phyloP scores from a whole-genome alignment of 2,797 vertebrate genomes.

The Cyclopterus lumpus region DNA sequence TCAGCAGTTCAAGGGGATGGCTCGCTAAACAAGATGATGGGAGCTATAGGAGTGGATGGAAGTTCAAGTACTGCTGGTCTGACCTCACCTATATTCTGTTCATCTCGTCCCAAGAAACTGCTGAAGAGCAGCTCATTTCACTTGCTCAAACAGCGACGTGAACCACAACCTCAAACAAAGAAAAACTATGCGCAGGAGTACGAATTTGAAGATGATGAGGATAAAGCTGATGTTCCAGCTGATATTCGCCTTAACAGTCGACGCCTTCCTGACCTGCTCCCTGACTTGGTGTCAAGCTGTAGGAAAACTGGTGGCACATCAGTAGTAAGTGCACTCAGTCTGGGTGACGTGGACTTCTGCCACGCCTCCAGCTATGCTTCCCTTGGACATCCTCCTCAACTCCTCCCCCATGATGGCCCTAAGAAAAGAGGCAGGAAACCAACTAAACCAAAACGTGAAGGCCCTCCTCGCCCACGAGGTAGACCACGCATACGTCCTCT shows the following conservation, averaged over 20 bases:
- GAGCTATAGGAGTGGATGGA: slow-evolving; percentile 65
- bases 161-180: slow-evolving; percentile 83
- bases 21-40: slow-evolving; percentile 80
- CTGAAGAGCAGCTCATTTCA: slow-evolving; percentile 93
- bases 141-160: slow-evolving; percentile 89
- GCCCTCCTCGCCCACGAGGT: slow-evolving; percentile 90
- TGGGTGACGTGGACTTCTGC: slow-evolving; percentile 91
- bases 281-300: slow-evolving; percentile 93
- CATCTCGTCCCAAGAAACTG: slow-evolving; percentile 92
- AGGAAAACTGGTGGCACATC: slow-evolving; percentile 78
- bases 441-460: slow-evolving; percentile 92
- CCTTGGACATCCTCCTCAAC: slow-evolving; percentile 77
- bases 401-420: slow-evolving; percentile 81
- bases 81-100: slow-evolving; percentile 90
- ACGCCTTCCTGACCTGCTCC: slow-evolving; percentile 86
- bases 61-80: slow-evolving; percentile 75
- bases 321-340: slow-evolving; percentile 82
- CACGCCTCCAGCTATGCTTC: slow-evolving; percentile 74
- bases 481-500: slow-evolving; percentile 91
- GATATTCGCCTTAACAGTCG: slow-evolving; percentile 93
- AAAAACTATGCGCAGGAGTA: slow-evolving; percentile 94
- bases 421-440: slow-evolving; percentile 93
- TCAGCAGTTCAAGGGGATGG: slow-evolving; percentile 69
- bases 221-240: slow-evolving; percentile 90
- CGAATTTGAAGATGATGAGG: slow-evolving; percentile 93